phyloP scores from a whole-genome alignment of 2,797 vertebrate species.

The Coregonus ussuriensis region DNA sequence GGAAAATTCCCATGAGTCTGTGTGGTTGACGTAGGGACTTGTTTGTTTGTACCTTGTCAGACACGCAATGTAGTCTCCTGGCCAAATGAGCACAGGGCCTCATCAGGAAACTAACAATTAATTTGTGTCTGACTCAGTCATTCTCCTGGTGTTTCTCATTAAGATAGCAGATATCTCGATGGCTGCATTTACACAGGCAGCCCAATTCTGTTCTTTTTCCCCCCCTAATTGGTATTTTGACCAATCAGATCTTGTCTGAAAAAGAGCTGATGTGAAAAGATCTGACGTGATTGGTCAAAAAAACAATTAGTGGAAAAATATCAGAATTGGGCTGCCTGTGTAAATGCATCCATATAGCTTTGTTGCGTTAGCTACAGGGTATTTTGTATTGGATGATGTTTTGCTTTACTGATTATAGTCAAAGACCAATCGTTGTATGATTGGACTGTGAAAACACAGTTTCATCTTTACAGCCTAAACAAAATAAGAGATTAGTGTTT shows the following conservation, averaged over 20 bases:
- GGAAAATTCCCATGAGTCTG: conserved; percentile 50
- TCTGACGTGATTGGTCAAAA: no score
- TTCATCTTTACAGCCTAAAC: not conserved
- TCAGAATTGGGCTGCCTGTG: no score
- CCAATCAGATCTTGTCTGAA: no score
- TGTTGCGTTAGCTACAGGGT: not conserved
- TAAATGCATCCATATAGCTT: not conserved
- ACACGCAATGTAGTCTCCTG: conserved; percentile 50
- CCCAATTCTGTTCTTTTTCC: no score
- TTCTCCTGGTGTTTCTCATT: conserved; percentile 35
- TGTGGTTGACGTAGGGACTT: conserved; percentile 47
- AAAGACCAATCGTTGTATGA: not conserved
- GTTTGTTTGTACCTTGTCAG: conserved; percentile 57
- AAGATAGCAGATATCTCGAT: conserved; percentile 7
- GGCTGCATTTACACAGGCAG: no score
- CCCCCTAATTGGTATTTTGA: no score
- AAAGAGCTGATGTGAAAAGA: no score
- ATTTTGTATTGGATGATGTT: not conserved
- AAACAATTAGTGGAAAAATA: no score
- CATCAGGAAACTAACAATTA: conserved; percentile 39
- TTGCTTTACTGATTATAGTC: not conserved
- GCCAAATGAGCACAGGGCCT: conserved; percentile 41
- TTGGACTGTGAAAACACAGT: not conserved
- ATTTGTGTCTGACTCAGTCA: conserved; percentile 45
- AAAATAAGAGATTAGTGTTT: not conserved